phyloP scores from a whole-genome alignment of 2,797 vertebrate genomes.

The Orestias chungarensis region DNA sequence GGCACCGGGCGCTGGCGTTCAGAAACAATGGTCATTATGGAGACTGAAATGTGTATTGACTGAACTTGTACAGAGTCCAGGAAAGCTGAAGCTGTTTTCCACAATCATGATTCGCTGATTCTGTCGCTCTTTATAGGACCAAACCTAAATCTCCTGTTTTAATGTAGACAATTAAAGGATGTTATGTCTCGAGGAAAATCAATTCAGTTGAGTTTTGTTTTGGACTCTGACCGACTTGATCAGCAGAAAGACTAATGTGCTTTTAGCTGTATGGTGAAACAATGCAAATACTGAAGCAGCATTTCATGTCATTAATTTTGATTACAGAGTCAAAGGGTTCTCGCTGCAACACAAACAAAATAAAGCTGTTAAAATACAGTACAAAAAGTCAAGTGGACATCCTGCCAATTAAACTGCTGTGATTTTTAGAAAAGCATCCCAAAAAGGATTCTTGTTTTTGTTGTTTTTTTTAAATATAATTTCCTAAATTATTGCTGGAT shows the following conservation, averaged over 20 bases:
- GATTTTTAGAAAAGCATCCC: neutral
- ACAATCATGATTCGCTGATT: slow-evolving; percentile 21
- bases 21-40: slow-evolving; percentile 35
- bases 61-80: slow-evolving; percentile 7
- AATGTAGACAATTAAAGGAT: slow-evolving; percentile 22
- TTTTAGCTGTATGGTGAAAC: neutral
- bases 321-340: slow-evolving; percentile 14
- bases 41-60: slow-evolving; percentile 27
- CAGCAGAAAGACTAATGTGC: slow-evolving; percentile 18
- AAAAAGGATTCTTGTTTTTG: neutral
- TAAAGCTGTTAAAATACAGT: slow-evolving; percentile 9
- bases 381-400: neutral
- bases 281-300: slow-evolving; percentile 12
- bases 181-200: slow-evolving; percentile 28
- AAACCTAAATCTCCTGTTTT: slow-evolving; percentile 26
- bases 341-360: slow-evolving; percentile 18
- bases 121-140: slow-evolving; percentile 11
- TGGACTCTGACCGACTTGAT: slow-evolving; percentile 23
- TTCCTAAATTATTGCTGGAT: neutral
- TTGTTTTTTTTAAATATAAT: neutral
- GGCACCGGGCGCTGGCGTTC: slow-evolving; percentile 19
- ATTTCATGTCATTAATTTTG: slow-evolving; percentile 35
- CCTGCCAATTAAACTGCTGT: neutral
- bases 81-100: slow-evolving; percentile 5
- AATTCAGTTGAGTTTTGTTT: slow-evolving; percentile 16